phyloP scores from a whole-genome alignment of 2,888 invertebrate genomes.

The Apamea crenata region DNA sequence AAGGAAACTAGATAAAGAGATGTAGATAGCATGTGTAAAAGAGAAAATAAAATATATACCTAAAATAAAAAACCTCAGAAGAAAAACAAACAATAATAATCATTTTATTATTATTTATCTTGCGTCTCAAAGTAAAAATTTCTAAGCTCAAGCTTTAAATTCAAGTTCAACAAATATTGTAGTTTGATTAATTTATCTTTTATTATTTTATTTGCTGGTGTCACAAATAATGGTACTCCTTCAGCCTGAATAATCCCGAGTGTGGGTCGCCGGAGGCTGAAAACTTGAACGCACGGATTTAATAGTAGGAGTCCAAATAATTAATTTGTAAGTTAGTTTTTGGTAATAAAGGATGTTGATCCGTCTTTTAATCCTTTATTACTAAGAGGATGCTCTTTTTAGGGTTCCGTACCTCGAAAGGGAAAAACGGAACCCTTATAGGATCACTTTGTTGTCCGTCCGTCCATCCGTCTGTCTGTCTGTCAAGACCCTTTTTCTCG shows the following conservation, averaged over 20 bases:
- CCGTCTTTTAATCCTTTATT: constrained; percentile 15
- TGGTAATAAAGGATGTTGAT: constrained; percentile 22
- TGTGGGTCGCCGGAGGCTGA: constrained; percentile 14
- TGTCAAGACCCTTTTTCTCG: too few relatives aligned
- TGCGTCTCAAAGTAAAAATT: background rate
- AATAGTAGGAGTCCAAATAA: constrained; percentile 31
- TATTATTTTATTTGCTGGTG: background rate
- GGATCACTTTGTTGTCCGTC: too few relatives aligned
- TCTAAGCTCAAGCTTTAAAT: background rate
- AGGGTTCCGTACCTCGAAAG: too few relatives aligned
- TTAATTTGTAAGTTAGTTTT: constrained; percentile 40
- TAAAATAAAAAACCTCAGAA: too few relatives aligned
- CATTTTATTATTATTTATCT: background rate
- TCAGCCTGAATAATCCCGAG: background rate
- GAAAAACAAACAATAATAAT: background rate
- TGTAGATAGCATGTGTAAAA: too few relatives aligned
- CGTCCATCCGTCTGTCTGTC: too few relatives aligned
- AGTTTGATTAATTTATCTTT: background rate
- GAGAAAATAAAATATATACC: background rate
- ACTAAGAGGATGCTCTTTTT: background rate
- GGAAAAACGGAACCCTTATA: too few relatives aligned
- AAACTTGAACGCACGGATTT: constrained; percentile 42
- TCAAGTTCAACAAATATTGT: constrained; percentile 9
- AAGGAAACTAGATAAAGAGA: too few relatives aligned
- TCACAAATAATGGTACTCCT: constrained; percentile 9